Base-by-base conservation (phyloP, 2,888 invertebrate genomes). In the Monopis laevigella region DNA sequence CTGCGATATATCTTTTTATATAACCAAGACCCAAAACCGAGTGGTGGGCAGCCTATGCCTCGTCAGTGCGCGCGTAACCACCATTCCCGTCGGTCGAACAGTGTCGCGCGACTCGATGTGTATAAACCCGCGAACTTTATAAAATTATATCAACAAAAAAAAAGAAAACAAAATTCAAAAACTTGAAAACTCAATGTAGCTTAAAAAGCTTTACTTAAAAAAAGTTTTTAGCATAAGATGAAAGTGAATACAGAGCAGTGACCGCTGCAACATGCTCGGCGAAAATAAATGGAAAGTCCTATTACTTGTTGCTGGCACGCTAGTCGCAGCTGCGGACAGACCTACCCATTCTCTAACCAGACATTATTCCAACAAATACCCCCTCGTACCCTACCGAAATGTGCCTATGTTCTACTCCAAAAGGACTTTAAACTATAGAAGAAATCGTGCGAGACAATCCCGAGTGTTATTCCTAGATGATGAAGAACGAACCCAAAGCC, bases 251-350 rank as follows among this genome's bases (percentile, higher is more conserved):
- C 54, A 52, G 73, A 60, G 55, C 74, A 74, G 58, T 75, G 77
- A 75, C 74, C 77, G 72, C 51, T 24, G 36, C 65, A 78, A 71
- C 60, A 82, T 82, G 82, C 69, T 67, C 19, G 65, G 69, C 62
- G 72, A 66, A 62, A 69, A 72, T 61, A 63, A 61, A 60, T 81
- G 78, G 82, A 82, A 80, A 78, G 77, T 81, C 55, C 53, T 78
- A 53, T 52, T 81, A 52, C 57, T 80, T 40, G 62, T 70, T 38
- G 64, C 59, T 42, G 66, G 68, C 54, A 59, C 68, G 47, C 62
- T 63, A 19, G 64, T 58, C 39, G 64, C 68, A 16, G 66, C 58
- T 52, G 46, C 46, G 32, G 81, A 82, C 35, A 48, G 48, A 55
- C 68, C 71, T 45, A 72, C 66, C 54, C 70, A 73, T 43, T 75